Percentiles rank a stretch among this genome's conserved stretches.
These are phyloP conservation scores for Dolichomitus sp. DNA, from an alignment of 2,888 invertebrate species.

Conservation along the genomic window DNA sequence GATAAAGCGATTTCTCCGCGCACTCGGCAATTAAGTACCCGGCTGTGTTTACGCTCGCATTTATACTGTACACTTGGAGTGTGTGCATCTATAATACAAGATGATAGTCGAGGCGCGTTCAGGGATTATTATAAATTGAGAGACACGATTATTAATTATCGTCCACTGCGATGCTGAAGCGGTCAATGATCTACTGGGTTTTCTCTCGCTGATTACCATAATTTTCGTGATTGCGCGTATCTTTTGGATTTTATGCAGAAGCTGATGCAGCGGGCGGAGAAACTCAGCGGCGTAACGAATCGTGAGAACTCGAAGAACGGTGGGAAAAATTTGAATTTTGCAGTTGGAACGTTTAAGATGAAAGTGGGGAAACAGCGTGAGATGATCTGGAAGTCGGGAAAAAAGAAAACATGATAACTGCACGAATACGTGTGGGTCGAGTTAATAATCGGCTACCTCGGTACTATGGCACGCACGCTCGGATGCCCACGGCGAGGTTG, in stretches of 20 bases:
- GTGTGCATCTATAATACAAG: slow-evolving; percentile 25
- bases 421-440: slow-evolving; percentile 33
- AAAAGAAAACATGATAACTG: slow-evolving; percentile 5
- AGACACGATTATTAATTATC: slow-evolving; percentile 42
- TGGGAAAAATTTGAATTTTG: slow-evolving; percentile 18
- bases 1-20: slow-evolving; percentile 65
- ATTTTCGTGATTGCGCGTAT: not conserved
- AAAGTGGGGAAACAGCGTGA: slow-evolving; percentile 12
- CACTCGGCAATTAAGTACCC: slow-evolving; percentile 62
- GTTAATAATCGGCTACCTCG: slow-evolving; percentile 51
- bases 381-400: slow-evolving; percentile 4
- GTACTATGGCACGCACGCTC: slow-evolving; percentile 38
- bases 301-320: slow-evolving; percentile 31
- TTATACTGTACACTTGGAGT: slow-evolving; percentile 18
- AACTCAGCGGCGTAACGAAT: slow-evolving; percentile 9
- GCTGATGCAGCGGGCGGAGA: not conserved
- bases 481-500: slow-evolving; percentile 34
- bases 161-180: slow-evolving; percentile 1
- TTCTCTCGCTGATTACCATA: slow-evolving; percentile 14
- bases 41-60: slow-evolving; percentile 51
- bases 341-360: slow-evolving; percentile 11
- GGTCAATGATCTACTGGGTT: slow-evolving; percentile 19
- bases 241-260: not conserved
- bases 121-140: slow-evolving; percentile 27
- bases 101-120: not conserved